phyloP scores from a whole-genome alignment of 2,888 invertebrate species.

The Fragum whitleyi region DNA sequence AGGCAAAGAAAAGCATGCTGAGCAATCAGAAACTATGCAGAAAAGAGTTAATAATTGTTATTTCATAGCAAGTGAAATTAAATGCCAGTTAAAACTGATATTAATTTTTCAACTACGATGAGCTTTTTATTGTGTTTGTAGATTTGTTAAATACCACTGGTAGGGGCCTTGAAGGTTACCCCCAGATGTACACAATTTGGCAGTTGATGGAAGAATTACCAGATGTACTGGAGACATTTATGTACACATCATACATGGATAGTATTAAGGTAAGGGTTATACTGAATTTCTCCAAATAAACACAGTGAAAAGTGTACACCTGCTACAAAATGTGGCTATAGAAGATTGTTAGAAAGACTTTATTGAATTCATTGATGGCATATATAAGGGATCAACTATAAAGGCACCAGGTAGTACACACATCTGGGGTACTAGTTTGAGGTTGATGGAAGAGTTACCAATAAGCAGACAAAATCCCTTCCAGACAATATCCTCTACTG shows the following conservation, averaged over 20 bases:
- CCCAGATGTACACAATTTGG: conserved; percentile 67
- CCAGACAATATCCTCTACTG: no score
- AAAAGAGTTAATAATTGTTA: no score
- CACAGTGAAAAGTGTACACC: neutral
- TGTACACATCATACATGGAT: conserved; percentile 67
- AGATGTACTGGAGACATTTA: conserved; percentile 64
- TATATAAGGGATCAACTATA: neutral
- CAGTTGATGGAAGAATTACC: conserved; percentile 69
- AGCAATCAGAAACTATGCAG: no score
- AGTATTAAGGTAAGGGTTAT: conserved; percentile 63
- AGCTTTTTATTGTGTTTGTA: neutral
- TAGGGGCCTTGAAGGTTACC: conserved; percentile 54
- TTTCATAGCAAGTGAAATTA: no score
- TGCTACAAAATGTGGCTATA: no score
- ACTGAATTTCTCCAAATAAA: neutral
- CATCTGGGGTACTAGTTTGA: no score
- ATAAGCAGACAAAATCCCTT: no score
- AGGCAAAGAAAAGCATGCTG: no score
- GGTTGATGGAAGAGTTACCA: no score
- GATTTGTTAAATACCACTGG: neutral
- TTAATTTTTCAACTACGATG: no score
- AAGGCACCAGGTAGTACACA: neutral
- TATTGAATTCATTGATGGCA: no score
- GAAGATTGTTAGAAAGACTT: neutral
- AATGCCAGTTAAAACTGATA: no score